phyloP scores from a whole-genome alignment of 1,140 invertebrate genomes.

The Drosophila takahashii region DNA sequence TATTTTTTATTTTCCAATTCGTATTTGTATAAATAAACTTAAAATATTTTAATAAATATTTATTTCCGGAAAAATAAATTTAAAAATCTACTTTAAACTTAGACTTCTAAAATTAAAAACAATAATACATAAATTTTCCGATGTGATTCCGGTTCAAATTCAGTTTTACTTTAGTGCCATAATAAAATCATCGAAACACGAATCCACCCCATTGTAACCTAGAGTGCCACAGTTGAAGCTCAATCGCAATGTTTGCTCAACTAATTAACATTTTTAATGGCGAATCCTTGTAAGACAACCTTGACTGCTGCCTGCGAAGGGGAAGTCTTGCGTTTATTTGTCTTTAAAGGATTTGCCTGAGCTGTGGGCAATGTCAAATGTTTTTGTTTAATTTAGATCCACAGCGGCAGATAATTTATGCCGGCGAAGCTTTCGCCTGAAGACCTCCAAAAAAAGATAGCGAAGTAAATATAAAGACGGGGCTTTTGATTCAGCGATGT shows the following conservation, averaged over 20 bases:
- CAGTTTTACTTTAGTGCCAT: too few species aligned
- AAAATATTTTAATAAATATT: too few species aligned
- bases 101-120: too few species aligned
- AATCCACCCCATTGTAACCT: slow-evolving; percentile 20
- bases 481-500: slow-evolving; percentile 69
- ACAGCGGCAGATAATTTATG: slow-evolving; percentile 70
- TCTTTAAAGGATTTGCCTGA: slow-evolving; percentile 69
- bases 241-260: slow-evolving; percentile 68
- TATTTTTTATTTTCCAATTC: too few species aligned
- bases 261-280: slow-evolving; percentile 83
- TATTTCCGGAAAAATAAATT: too few species aligned
- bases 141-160: too few species aligned
- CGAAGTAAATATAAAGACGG: slow-evolving; percentile 6
- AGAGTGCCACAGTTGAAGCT: slow-evolving; percentile 33
- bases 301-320: slow-evolving; percentile 10
- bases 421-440: slow-evolving; percentile 36
- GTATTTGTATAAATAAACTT: too few species aligned
- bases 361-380: slow-evolving; percentile 73
- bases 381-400: slow-evolving; percentile 81
- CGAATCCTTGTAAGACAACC: slow-evolving; percentile 72
- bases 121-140: too few species aligned
- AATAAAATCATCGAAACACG: too few species aligned
- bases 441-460: not conserved
- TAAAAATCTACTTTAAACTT: too few species aligned
- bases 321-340: slow-evolving; percentile 48